Evolutionary conservation across 2,888 invertebrate species (phyloP).

Genomic region (Pecten maximus): DNA sequence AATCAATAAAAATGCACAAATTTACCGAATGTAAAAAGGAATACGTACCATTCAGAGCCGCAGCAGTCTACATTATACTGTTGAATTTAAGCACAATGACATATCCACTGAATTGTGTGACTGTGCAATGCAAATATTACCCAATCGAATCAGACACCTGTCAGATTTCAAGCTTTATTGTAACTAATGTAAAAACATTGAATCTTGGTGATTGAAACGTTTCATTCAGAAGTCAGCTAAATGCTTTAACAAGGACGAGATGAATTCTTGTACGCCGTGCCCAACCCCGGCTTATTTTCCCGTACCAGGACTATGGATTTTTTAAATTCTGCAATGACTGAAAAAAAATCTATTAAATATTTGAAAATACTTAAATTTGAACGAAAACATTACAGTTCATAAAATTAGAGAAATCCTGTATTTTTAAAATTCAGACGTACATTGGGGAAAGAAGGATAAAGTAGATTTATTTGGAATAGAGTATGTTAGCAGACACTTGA

Average conservation of each 20-base stretch:
- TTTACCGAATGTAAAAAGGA: background rate
- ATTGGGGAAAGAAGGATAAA: too few relatives aligned
- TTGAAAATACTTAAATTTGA: too few relatives aligned
- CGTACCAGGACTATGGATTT: too few relatives aligned
- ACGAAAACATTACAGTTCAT: too few relatives aligned
- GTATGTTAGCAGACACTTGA: too few relatives aligned
- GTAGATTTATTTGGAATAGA: too few relatives aligned
- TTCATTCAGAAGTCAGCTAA: background rate
- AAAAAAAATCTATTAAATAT: too few relatives aligned
- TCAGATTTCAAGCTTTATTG: conserved; percentile 4
- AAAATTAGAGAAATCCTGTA: too few relatives aligned
- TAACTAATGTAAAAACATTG: conserved; percentile 11
- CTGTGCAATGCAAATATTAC: background rate
- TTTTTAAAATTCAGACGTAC: too few relatives aligned
- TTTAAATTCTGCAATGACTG: too few relatives aligned
- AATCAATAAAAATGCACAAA: background rate
- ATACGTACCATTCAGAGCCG: background rate
- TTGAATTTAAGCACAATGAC: background rate
- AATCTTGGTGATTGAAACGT: background rate
- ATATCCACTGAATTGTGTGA: background rate
- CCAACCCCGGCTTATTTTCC: too few relatives aligned
- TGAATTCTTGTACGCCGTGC: too few relatives aligned
- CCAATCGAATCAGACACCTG: background rate
- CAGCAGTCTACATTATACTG: background rate
- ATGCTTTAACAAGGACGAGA: background rate